These are phyloP conservation scores for Oikopleura albicans DNA, from an alignment of 23 tunicate genomes.

Conservation along the genomic window DNA sequence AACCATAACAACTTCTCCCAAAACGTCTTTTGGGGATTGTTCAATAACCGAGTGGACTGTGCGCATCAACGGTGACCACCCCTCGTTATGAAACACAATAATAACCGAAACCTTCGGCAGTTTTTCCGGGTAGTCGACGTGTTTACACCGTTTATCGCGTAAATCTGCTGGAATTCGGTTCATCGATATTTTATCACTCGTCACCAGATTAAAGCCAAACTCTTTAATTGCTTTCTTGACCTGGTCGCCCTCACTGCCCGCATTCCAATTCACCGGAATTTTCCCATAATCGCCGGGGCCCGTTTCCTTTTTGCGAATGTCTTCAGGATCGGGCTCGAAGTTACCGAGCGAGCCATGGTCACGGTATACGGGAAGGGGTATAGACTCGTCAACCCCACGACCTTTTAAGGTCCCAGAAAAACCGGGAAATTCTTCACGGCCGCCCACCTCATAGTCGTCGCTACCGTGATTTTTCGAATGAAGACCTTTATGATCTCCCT, in stretches of 20 bases:
- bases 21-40: conserved; percentile 40
- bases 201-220: conserved; percentile 91
- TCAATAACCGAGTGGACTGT: conserved; percentile 82
- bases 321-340: not conserved
- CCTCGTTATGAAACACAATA: conserved; percentile 95
- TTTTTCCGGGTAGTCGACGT: conserved; percentile 34
- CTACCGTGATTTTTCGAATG: not conserved
- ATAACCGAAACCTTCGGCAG: conserved; percentile 47
- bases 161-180: conserved; percentile 47
- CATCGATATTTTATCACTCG: conserved; percentile 75
- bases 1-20: conserved; percentile 74
- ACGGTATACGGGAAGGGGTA: not conserved
- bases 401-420: not conserved
- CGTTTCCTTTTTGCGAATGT: not conserved
- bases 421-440: not conserved
- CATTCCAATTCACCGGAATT: conserved; percentile 26
- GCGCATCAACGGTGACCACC: conserved; percentile 80
- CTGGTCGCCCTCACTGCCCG: conserved; percentile 34
- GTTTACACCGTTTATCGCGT: not conserved
- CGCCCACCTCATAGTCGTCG: not conserved
- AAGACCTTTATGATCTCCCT: too few relatives aligned
- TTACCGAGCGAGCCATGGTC: not conserved
- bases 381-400: not conserved
- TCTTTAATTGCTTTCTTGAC: conserved; percentile 68
- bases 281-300: conserved; percentile 95